phyloP scores from a whole-genome alignment of 2,113 vertebrate genomes.

The Triplophysa tibetana region DNA sequence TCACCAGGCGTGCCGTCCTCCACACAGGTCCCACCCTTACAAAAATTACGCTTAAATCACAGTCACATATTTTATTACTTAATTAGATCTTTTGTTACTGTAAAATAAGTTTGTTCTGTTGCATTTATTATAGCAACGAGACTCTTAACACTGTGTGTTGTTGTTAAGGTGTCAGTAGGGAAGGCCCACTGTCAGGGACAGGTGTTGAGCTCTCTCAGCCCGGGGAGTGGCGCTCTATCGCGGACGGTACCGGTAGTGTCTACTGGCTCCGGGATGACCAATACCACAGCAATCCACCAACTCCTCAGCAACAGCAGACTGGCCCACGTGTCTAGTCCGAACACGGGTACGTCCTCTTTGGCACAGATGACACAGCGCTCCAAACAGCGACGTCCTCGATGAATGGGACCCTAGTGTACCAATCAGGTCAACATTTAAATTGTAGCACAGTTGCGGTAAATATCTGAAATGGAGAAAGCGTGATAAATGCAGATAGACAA shows the following conservation, averaged over 20 bases:
- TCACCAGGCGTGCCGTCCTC: conserved; percentile 76
- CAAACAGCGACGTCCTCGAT: conserved; percentile 67
- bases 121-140: no score
- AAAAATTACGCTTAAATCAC: background rate
- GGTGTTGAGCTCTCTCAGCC: conserved; percentile 76
- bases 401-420: conserved; percentile 50
- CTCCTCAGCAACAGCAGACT: conserved; percentile 91
- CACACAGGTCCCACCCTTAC: conserved; percentile 70
- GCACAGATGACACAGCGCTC: conserved; percentile 42
- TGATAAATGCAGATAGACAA: background rate
- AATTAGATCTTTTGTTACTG: background rate
- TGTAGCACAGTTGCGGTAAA: no score
- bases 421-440: background rate
- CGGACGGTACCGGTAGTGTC: conserved; percentile 87
- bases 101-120: background rate
- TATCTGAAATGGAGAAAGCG: no score
- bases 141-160: background rate
- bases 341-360: conserved; percentile 79
- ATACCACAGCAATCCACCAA: conserved; percentile 93
- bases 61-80: background rate
- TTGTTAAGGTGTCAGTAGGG: conserved; percentile 71
- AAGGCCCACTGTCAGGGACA: conserved; percentile 75
- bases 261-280: conserved; percentile 74
- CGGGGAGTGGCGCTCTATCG: conserved; percentile 79
- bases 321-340: conserved; percentile 91